These are phyloP conservation scores for Nycticorax nycticorax DNA, from an alignment of 2,113 vertebrate species.

Conservation along the genomic window DNA sequence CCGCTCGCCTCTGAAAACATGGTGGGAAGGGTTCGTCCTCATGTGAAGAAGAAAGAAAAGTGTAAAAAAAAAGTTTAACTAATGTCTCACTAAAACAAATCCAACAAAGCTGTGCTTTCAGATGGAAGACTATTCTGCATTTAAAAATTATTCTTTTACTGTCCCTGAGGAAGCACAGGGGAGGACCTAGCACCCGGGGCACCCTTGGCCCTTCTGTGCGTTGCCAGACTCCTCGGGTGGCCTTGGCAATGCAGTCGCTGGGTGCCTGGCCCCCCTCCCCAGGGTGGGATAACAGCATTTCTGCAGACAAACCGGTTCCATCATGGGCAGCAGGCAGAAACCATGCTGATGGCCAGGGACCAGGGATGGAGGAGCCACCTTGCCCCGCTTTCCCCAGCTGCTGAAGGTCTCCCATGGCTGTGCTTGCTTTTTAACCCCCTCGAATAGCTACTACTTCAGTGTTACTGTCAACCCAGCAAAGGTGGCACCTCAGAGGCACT, in stretches of 20 bases:
- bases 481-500: neutral
- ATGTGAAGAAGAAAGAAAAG: neutral
- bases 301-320: neutral
- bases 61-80: neutral
- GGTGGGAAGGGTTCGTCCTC: neutral
- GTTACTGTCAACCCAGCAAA: neutral
- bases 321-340: accelerated
- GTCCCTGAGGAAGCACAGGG: neutral
- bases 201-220: accelerated
- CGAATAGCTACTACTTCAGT: neutral
- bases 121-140: neutral
- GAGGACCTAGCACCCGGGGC: accelerated
- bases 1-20: neutral
- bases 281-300: neutral
- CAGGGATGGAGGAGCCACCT: neutral
- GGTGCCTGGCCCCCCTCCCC: accelerated
- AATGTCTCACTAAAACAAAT: neutral
- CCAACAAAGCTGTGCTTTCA: neutral
- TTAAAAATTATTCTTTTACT: neutral
- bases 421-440: neutral
- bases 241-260: accelerated
- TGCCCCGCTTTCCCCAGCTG: neutral
- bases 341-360: accelerated
- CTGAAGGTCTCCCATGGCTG: neutral
- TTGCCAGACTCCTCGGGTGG: neutral